phyloP scores from a whole-genome alignment of 1,140 invertebrate species.

The Akabosia matsudoensis region DNA sequence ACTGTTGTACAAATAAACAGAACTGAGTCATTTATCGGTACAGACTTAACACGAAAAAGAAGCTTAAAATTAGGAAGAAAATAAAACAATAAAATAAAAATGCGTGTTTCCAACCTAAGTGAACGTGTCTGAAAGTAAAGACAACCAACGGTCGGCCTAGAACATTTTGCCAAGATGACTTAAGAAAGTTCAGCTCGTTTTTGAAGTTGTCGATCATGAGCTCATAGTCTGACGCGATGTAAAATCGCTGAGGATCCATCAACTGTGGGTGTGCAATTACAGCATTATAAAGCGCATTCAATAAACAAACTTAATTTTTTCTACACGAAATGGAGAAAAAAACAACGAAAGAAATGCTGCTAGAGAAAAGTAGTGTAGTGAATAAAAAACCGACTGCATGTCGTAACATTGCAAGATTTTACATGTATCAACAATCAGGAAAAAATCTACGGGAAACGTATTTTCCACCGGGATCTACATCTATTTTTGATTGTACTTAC shows the following conservation, averaged over 20 bases:
- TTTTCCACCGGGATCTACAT: not conserved
- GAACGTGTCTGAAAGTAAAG: slow-evolving; percentile 78
- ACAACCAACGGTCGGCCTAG: slow-evolving; percentile 85
- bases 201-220: slow-evolving; percentile 96
- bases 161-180: slow-evolving; percentile 92
- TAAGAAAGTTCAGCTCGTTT: slow-evolving; percentile 92
- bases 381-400: no score
- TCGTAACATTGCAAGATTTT: no score
- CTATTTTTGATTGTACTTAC: slow-evolving; percentile 56
- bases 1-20: not conserved
- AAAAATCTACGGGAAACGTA: no score
- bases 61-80: slow-evolving; percentile 31
- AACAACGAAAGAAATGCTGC: no score
- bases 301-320: no score
- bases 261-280: slow-evolving; percentile 63
- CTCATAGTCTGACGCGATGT: slow-evolving; percentile 94
- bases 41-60: not conserved
- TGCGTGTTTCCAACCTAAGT: slow-evolving; percentile 69
- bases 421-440: no score
- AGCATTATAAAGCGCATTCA: no score
- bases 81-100: slow-evolving; percentile 36
- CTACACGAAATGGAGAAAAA: no score
- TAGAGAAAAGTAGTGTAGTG: no score
- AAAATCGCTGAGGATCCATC: slow-evolving; percentile 91
- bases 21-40: no score